These are phyloP conservation scores for Frankliniella fusca DNA, from an alignment of 2,888 invertebrate species.

Conservation along the genomic window DNA sequence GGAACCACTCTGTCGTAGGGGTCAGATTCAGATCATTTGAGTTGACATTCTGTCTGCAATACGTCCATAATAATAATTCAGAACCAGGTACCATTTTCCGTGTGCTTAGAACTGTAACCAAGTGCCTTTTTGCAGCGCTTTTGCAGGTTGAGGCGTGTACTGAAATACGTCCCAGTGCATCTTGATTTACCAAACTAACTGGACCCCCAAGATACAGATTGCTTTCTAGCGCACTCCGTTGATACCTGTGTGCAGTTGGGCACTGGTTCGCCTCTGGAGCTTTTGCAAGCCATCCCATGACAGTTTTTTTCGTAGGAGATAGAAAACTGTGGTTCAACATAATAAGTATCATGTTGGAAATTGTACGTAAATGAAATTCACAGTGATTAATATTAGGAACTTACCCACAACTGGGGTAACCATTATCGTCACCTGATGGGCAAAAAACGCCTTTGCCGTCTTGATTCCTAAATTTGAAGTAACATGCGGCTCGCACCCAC, in stretches of 20 bases:
- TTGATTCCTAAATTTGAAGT: not conserved
- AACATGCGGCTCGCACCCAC: not conserved
- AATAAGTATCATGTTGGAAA: not conserved
- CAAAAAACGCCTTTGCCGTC: not conserved
- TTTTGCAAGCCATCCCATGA: not conserved
- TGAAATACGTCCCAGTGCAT: not conserved
- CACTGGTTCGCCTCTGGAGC: not conserved
- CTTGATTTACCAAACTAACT: not conserved
- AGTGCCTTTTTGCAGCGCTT: not conserved
- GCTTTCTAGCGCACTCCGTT: not conserved
- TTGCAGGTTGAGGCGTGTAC: not conserved
- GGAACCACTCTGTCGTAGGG: not conserved
- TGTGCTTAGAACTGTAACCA: not conserved
- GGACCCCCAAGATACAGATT: not conserved
- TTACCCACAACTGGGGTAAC: not conserved
- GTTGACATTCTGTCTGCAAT: not conserved
- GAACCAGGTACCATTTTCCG: not conserved
- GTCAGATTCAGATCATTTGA: not conserved
- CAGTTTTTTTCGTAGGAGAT: not conserved
- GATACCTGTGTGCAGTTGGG: slow-evolving; percentile 3
- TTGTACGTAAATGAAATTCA: not conserved
- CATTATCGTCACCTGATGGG: not conserved
- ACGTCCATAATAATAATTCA: not conserved
- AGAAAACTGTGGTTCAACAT: not conserved
- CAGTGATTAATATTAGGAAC: no score